Evolutionary conservation across 2,113 vertebrate species (phyloP).

Genomic region (human): GRCh38 chr11:7796501-7797000

Average conservation of each 20-base stretch:
- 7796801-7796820: slow-evolving; percentile 52
- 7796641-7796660: neutral
- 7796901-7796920: neutral
- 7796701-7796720: slow-evolving; percentile 62
- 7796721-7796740: slow-evolving; percentile 45
- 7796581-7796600: slow-evolving; percentile 56
- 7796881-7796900: slow-evolving; percentile 72
- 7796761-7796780: slow-evolving; percentile 64
- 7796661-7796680: slow-evolving; percentile 23
- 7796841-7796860: slow-evolving; percentile 61
- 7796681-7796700: neutral
- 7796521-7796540: neutral
- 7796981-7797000: neutral
- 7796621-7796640: slow-evolving; percentile 4
- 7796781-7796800: slow-evolving; percentile 47
- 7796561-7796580: slow-evolving; percentile 40
- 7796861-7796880: neutral
- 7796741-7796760: slow-evolving; percentile 47
- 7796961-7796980: neutral
- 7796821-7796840: slow-evolving; percentile 57
- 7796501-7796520: neutral
- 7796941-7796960: neutral
- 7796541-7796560: slow-evolving; percentile 44
- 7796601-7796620: slow-evolving; percentile 58
- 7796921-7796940: neutral